phyloP scores from a whole-genome alignment of 2,888 invertebrate genomes.

The Sialis fuliginosa region DNA sequence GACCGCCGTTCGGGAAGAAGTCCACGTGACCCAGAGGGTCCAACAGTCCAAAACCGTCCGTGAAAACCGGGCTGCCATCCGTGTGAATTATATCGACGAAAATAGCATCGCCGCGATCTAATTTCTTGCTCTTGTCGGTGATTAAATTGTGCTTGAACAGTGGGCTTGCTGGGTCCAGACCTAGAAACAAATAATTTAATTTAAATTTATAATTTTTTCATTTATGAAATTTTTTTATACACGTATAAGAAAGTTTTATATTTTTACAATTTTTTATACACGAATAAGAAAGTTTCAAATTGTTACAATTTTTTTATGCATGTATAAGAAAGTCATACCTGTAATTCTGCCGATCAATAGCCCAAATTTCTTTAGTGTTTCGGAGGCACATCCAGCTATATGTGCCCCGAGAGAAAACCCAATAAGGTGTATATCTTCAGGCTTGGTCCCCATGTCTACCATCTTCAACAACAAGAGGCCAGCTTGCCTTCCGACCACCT shows the following conservation, averaged over 20 bases:
- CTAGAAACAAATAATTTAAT: constrained; percentile 29
- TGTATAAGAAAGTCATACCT: constrained; percentile 17
- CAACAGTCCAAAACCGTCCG: constrained; percentile 40
- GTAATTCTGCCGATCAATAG: constrained; percentile 36
- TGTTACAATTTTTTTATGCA: not conserved
- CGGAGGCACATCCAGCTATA: constrained; percentile 38
- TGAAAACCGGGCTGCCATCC: constrained; percentile 36
- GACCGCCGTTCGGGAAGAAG: constrained; percentile 41
- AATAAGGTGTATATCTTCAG: constrained; percentile 30
- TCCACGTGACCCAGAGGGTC: constrained; percentile 40
- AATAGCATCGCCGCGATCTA: constrained; percentile 41
- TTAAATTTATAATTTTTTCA: not conserved
- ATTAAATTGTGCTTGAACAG: constrained; percentile 42
- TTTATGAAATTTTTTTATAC: not conserved
- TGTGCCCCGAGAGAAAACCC: constrained; percentile 44
- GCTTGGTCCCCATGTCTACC: constrained; percentile 26
- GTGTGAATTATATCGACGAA: constrained; percentile 53
- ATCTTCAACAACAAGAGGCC: constrained; percentile 31
- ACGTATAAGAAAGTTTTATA: not conserved
- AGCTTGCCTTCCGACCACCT: constrained; percentile 37
- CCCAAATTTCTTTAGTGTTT: constrained; percentile 27
- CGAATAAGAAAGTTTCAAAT: not conserved
- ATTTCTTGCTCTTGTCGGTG: constrained; percentile 31
- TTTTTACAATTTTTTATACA: not conserved
- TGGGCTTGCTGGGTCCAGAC: constrained; percentile 71